Evolutionary conservation across 2,888 invertebrate genomes (phyloP), one percentile per base, ranked within the genome.

Genomic region (Ashinkailepas kermadecensis): DNA sequence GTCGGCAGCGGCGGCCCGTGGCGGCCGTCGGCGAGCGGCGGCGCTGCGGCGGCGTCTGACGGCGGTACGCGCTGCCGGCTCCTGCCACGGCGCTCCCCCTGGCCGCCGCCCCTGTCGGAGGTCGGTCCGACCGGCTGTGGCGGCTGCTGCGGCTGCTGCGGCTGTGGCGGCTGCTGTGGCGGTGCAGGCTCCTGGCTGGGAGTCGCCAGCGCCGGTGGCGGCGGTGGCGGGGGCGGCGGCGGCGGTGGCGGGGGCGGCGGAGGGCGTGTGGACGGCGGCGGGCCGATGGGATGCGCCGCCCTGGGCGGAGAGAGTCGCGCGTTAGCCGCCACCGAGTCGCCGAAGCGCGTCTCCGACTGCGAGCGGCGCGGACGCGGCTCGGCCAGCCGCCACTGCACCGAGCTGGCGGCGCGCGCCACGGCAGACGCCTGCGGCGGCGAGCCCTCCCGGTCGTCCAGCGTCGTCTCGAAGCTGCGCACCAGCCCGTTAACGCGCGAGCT

Each of bases 401-500:
- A 56, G 74, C 74, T 56, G 23, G 21, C 12, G 9, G 74, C 74
- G 9, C 54, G 18, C 74, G 18, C 54, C 74, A 56, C 54, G 74
- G 56, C 56, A 56, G 90, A 10, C 95, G 95, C 87, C 95, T 95
- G 86, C 94, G 90, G 86, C 89, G 84, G 89, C 90, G 86, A 74
- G 56, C 21, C 25, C 83, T 56, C 84, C 90, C 86, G 83, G 85
- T 86, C 86, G n/a, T 65, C 65, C 23, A 8, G 65, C 74, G 74
- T 21, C 15, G 15, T 39, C 74, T 74, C 74, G 74, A 74, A 74
- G 74, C 74, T 74, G 56, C 74, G 54, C 56, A 74, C 74, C 74
- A 74, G 74, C 0, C 74, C 74, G 74, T 74, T 74, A 8, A 74
- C 74, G 15, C 56, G 18, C 18, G 74, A 74, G 74, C 74, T 74